A percentile compares a stretch with the other conserved stretches of the same genome.
These are phyloP conservation scores for Orthosia incerta DNA, from an alignment of 2,888 invertebrate species.

Conservation along the genomic window DNA sequence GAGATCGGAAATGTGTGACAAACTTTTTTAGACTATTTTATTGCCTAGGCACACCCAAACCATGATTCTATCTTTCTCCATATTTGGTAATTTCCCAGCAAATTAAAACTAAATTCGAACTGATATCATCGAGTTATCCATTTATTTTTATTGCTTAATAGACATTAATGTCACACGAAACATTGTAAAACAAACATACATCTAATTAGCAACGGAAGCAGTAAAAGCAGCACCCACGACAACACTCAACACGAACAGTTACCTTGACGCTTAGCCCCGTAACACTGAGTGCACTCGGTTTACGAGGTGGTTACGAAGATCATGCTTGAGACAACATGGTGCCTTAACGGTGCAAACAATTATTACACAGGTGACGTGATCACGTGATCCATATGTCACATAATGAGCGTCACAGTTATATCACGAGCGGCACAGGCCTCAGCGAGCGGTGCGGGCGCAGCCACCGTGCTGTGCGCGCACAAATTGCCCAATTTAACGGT, in stretches of 20 bases:
- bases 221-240: conserved; percentile 38
- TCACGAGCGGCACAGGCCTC: conserved; percentile 75
- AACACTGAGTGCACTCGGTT: conserved; percentile 51
- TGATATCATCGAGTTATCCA: conserved; percentile 15
- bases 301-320: conserved; percentile 51
- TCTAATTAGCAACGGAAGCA: conserved; percentile 32
- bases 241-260: conserved; percentile 46
- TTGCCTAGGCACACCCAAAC: conserved; percentile 3
- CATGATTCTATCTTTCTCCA: neutral
- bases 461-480: conserved; percentile 82
- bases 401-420: conserved; percentile 86
- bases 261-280: conserved; percentile 50
- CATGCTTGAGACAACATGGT: conserved; percentile 66
- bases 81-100: neutral
- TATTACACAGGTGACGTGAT: conserved; percentile 75
- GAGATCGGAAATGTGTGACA: neutral
- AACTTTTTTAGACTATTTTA: conserved; percentile 34
- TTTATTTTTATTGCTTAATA: conserved; percentile 19
- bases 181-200: neutral
- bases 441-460: conserved; percentile 73
- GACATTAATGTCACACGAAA: conserved; percentile 17
- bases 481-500: conserved; percentile 90
- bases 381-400: conserved; percentile 84
- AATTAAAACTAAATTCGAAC: neutral
- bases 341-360: conserved; percentile 69